Conservation (phyloP, 2,888 invertebrate species). For the Erpobdella octoculata region DNA sequence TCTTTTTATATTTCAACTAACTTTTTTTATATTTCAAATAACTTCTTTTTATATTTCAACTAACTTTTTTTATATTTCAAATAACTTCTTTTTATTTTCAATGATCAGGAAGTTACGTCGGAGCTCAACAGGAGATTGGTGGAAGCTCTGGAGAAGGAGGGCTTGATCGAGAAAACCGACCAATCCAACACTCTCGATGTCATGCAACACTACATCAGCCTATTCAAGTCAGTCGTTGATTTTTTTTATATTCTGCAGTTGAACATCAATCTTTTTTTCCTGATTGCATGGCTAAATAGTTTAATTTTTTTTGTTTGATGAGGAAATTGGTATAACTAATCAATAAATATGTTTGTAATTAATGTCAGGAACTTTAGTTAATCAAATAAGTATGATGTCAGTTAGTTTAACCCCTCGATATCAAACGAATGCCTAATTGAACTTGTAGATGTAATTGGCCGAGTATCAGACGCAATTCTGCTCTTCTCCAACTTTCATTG, state of each 20-base stretch:
- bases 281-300: not conserved
- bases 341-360: no score
- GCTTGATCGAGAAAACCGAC: slow-evolving; percentile 41
- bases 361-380: no score
- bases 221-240: slow-evolving; percentile 41
- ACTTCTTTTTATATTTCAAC: not conserved
- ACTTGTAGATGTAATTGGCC: slow-evolving; percentile 41
- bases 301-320: no score
- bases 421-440: no score
- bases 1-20: no score
- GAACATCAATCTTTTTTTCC: not conserved
- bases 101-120: slow-evolving; percentile 47
- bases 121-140: slow-evolving; percentile 48
- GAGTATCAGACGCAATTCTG: slow-evolving; percentile 42
- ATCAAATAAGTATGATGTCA: no score
- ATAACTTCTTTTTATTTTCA: not conserved
- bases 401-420: no score
- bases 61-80: not conserved
- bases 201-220: slow-evolving; percentile 40
- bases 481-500: slow-evolving; percentile 52
- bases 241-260: slow-evolving; percentile 42
- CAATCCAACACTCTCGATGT: not conserved
- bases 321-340: no score
- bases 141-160: slow-evolving; percentile 45
- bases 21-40: no score